Evolutionary conservation across 2,797 vertebrate genomes (phyloP).

Genomic region (Mus minutoides): DNA sequence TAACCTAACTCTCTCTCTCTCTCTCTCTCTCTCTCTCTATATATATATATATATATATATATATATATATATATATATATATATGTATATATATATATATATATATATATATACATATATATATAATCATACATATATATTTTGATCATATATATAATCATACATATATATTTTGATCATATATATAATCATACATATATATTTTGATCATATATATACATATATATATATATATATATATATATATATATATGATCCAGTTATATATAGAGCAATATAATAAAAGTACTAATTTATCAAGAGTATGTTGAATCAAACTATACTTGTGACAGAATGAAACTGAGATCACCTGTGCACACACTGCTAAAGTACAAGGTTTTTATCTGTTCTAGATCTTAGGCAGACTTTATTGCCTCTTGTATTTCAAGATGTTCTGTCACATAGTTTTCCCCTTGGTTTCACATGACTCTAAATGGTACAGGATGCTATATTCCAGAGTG

Average conservation of each 20-base stretch:
- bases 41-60: too few relatives aligned
- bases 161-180: too few relatives aligned
- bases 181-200: too few relatives aligned
- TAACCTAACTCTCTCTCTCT: too few relatives aligned
- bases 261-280: background rate
- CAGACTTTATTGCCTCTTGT: slow-evolving; percentile 10
- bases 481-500: background rate
- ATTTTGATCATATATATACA: too few relatives aligned
- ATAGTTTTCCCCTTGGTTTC: background rate
- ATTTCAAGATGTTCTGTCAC: slow-evolving; percentile 26
- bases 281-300: background rate
- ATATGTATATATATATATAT: too few relatives aligned
- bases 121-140: too few relatives aligned
- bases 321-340: background rate
- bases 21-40: too few relatives aligned
- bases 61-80: too few relatives aligned
- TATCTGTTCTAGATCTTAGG: background rate
- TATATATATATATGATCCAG: background rate
- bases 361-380: background rate
- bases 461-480: slow-evolving; percentile 14
- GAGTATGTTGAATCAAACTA: background rate
- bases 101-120: too few relatives aligned
- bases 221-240: too few relatives aligned
- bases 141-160: too few relatives aligned
- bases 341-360: background rate